These are phyloP conservation scores for Hystrix brachyura DNA, from an alignment of 2,113 vertebrate species.

Conservation along the genomic window DNA sequence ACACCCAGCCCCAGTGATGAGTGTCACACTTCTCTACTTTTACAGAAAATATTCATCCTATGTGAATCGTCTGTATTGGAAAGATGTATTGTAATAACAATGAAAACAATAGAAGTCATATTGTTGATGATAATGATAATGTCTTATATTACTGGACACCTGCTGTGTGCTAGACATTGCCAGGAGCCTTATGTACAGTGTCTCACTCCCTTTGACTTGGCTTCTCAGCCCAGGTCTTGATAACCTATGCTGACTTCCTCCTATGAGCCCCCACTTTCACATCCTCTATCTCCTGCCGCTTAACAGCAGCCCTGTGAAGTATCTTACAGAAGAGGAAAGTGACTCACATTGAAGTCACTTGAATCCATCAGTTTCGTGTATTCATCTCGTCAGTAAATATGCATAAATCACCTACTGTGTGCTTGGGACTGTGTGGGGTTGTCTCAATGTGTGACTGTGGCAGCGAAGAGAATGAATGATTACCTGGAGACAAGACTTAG, in stretches of 20 bases:
- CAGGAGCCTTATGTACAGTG: background rate
- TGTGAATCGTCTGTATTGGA: background rate
- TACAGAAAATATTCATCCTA: background rate
- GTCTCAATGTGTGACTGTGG: too few species aligned
- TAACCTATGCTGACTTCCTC: background rate
- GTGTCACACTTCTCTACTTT: background rate
- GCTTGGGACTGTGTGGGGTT: background rate
- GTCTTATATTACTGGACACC: background rate
- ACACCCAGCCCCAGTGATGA: background rate
- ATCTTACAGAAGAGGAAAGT: background rate
- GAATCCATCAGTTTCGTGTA: background rate
- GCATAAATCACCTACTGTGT: background rate
- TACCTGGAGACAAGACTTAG: too few species aligned
- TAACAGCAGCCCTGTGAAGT: background rate
- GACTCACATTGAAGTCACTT: background rate
- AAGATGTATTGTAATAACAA: background rate
- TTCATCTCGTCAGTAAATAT: background rate
- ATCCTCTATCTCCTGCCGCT: background rate
- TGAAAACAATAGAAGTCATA: background rate
- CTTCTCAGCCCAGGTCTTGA: background rate
- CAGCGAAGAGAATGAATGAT: too few species aligned
- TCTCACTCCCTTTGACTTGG: background rate
- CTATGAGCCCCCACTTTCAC: background rate
- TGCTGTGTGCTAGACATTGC: background rate
- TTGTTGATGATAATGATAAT: too few species aligned